Conservation (phyloP, 2,888 invertebrate species). For the Dynastes tityus region DNA sequence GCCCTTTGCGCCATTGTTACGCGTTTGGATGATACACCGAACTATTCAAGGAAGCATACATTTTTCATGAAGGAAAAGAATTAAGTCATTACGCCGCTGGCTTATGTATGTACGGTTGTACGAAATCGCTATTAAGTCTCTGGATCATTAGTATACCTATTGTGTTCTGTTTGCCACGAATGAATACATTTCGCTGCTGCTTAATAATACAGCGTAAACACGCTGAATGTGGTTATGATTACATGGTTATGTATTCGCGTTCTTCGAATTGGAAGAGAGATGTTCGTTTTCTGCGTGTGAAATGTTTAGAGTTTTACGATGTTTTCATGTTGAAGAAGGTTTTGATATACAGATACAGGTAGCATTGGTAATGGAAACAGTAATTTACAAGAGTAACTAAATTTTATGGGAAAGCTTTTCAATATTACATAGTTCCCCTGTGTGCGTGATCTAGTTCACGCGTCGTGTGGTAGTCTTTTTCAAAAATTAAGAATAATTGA, state of each 20-base stretch:
- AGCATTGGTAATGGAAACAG: too few species aligned
- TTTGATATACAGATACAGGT: neutral
- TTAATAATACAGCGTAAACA: too few species aligned
- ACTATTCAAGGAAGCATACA: constrained; percentile 22
- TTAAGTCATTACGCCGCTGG: constrained; percentile 24
- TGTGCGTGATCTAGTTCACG: too few species aligned
- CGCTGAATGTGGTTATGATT: neutral
- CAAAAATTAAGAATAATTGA: too few species aligned
- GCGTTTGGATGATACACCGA: constrained; percentile 19
- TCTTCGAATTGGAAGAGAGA: neutral
- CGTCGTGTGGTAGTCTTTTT: too few species aligned
- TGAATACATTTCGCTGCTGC: too few species aligned
- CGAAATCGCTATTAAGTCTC: neutral
- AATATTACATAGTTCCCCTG: too few species aligned
- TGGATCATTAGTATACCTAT: constrained; percentile 18
- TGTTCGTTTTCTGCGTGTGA: neutral
- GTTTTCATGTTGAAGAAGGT: neutral
- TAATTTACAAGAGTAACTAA: too few species aligned
- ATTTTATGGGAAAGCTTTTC: too few species aligned
- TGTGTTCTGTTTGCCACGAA: neutral
- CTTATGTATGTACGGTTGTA: neutral
- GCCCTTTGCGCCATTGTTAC: constrained; percentile 7
- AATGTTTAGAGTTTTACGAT: neutral
- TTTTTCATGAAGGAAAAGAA: constrained; percentile 32
- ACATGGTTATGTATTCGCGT: neutral